phyloP scores from a whole-genome alignment of 2,888 invertebrate genomes.

The Drosophila pegasa region DNA sequence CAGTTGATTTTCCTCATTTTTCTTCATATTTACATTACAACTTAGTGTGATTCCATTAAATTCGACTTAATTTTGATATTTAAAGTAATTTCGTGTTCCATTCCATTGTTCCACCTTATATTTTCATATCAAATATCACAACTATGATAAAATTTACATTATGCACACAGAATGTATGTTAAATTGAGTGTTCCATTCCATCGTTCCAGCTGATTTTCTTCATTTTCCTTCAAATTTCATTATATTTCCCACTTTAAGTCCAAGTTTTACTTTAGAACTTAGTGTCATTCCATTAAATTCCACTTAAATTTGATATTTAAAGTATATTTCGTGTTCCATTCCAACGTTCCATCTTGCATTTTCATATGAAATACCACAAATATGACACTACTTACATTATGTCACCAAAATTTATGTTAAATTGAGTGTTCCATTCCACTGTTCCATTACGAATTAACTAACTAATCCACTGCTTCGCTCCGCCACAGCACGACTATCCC shows the following conservation, averaged over 20 bases:
- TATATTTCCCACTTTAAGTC: too few species aligned
- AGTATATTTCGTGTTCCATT: not conserved
- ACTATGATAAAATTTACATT: not conserved
- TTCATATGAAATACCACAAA: not conserved
- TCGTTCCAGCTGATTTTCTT: not conserved
- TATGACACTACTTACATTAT: not conserved
- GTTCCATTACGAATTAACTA: not conserved
- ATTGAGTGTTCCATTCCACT: not conserved
- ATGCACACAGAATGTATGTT: not conserved
- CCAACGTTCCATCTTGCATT: not conserved
- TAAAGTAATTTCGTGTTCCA: not conserved
- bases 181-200: not conserved
- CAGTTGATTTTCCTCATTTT: not conserved
- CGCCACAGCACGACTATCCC: constrained; percentile 95
- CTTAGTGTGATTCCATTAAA: not conserved
- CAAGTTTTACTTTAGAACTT: too few species aligned
- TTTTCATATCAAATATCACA: not conserved
- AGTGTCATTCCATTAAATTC: not conserved
- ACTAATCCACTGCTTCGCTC: not conserved
- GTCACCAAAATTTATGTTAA: not conserved
- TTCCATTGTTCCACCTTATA: not conserved
- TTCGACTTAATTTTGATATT: not conserved
- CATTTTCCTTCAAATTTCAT: not conserved
- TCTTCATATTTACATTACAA: not conserved
- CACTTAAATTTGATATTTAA: not conserved